Base-by-base conservation (phyloP, 2,888 invertebrate genomes). In the Cheilosia soror region DNA sequence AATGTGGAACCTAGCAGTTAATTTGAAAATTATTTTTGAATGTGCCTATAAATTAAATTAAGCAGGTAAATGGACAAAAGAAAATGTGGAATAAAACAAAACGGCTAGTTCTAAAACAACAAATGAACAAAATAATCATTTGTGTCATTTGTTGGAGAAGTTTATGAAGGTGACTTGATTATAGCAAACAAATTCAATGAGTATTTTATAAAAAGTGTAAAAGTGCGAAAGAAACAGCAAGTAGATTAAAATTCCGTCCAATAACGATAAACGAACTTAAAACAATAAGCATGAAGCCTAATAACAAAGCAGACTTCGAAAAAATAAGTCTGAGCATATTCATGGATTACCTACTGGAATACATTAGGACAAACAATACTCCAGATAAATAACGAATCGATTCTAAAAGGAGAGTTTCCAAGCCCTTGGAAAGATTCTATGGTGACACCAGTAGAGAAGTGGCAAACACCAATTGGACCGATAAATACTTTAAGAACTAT, bases 341-440 rank as follows among this genome's bases (percentile, higher is more conserved):
- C 33, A 63, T 11, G 5, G 20, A 44, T 29, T n/a, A 60, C 15
- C 49, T n/a, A 60, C 15, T 63, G 63, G 44, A 9, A 15, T 63
- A 47, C 29, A 29, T 27, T 15, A 33, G 15, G 33, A 37, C 49
- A 33, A 15, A 25, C 49, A 49, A 1, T 60, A 15, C 27, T 27
- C 4, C 20, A 15, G 40, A 13, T 42, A 42, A 5, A 42, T 40
- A 42, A 49, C 33, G 29, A 62, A 60, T 60, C 11, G 3, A 40
- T 40, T 13, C 13, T 40, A 42, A 42, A 40, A 11, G 29, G 15
- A 7, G 31, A 62, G 7, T 62, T 29, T 29, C 42, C 25, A 31
- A 31, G 42, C 42, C 37, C 47, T 15, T 47, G 47, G 47, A 63
- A 60, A 31, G 60, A 60, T n/a, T 60, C 3, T 1, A 60, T 47